phyloP scores from a whole-genome alignment of 1,140 invertebrate genomes.

The Schmidtea mediterranea region DNA sequence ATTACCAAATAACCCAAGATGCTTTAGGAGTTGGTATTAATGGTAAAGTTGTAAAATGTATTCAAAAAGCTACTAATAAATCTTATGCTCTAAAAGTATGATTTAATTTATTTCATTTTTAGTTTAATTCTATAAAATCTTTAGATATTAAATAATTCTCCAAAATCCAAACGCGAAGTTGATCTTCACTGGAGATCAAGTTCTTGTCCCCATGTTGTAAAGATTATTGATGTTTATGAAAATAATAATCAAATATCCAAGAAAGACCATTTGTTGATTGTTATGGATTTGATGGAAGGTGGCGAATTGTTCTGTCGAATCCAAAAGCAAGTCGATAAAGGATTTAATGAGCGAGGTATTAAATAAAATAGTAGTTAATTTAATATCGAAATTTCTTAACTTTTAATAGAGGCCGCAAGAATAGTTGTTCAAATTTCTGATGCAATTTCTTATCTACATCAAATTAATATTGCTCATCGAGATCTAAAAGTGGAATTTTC shows the following conservation, averaged over 20 bases:
- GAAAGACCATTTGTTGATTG: slow-evolving; percentile 62
- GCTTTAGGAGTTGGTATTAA: slow-evolving; percentile 91
- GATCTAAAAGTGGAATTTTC: slow-evolving; percentile 53
- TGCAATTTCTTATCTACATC: slow-evolving; percentile 75
- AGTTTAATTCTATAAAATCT: too few species aligned
- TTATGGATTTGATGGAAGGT: slow-evolving; percentile 96
- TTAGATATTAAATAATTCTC: slow-evolving; percentile 62
- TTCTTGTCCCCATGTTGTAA: slow-evolving; percentile 64
- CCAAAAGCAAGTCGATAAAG: slow-evolving; percentile 63
- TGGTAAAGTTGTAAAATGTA: slow-evolving; percentile 49
- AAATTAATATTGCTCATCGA: slow-evolving; percentile 76
- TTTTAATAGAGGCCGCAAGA: slow-evolving; percentile 49
- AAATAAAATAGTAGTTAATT: background rate
- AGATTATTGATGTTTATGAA: slow-evolving; percentile 76
- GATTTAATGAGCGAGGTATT: slow-evolving; percentile 68
- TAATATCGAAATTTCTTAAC: slow-evolving; percentile 1
- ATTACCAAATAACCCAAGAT: slow-evolving; percentile 70
- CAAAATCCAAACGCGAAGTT: slow-evolving; percentile 69
- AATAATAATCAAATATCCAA: slow-evolving; percentile 51
- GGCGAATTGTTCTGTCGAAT: slow-evolving; percentile 85
- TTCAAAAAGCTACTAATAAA: slow-evolving; percentile 39
- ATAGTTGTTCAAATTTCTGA: slow-evolving; percentile 83
- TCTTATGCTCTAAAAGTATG: slow-evolving; percentile 33
- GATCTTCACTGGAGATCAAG: slow-evolving; percentile 71
- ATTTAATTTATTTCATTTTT: slow-evolving; percentile 12